Base-by-base conservation (phyloP, 2,113 vertebrate species). In the Dicaeum eximium region DNA sequence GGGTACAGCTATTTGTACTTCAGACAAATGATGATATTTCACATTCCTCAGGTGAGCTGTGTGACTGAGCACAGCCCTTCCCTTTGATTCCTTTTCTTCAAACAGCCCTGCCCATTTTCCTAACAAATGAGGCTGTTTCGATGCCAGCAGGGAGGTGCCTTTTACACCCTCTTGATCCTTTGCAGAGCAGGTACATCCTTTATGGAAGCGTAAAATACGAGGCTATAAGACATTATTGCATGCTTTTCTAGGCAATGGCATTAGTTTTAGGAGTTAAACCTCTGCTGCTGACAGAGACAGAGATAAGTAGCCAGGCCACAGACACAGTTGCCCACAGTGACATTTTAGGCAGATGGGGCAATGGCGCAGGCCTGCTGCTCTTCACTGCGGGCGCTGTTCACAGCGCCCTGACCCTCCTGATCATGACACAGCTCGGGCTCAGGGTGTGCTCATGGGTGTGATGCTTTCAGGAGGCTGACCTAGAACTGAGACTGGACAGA, bases 321-420 rank as follows among this genome's bases (percentile, higher is more conserved):
- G 74, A 2, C 28, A 1, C 3, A 1, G 25, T 20, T 75, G 4
- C 12, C 33, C 38, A 4, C 0, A 0, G 44, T 57, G 60, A 19
- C 7, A 0, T 42, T 56, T 78, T 15, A 7, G 20, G 65, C 13
- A 5, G 40, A 45, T 27, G 83, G 50, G 69, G 48, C 0, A 0
- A 8, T 38, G 53, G 47, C 22, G 0, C 38, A 2, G n/a, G 6
- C 12, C 25, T 51, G 50, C 33, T 6, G 2, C 37, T 42, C 27
- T n/a, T 61, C 37, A 8, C 16, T 48, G 24, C 21, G 24, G 51
- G 23, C 16, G 4, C 13, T 17, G 25, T 17, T n/a, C 8, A 33
- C n/a, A 10, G 10, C 3, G 8, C 53, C 1, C 0, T 20, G 35
- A 5, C 27, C 35, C 6, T 20, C 0, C n/a, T 19, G 31, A 4